Base-by-base conservation (phyloP, 2,113 vertebrate species). In the Motacilla tschutschensis region DNA sequence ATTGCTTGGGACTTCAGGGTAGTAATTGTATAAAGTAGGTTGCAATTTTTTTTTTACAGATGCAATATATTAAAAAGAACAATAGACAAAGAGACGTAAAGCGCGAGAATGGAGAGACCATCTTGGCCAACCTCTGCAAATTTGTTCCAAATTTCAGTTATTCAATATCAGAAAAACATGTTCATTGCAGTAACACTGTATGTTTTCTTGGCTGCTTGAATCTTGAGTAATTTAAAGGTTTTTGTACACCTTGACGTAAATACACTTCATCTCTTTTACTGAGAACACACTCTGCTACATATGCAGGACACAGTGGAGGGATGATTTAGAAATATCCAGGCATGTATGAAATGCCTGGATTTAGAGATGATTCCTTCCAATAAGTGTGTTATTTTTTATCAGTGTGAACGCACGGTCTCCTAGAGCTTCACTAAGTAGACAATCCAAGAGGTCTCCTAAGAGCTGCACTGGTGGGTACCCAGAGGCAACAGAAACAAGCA, bases 11-110 rank as follows among this genome's bases (percentile, higher is more conserved):
- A 88, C 63, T 93, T 88, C 72, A 55, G 74, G 79, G 70, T 63
- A 57, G 88, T 79, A 91, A 87, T 91, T 91, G 92, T 83, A 69
- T 79, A 69, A 91, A 91, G 82, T 75, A 89, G 91, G 75, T 58
- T 93, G 67, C 46, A 53, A 38, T 69, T 76, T 88, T 75, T 77
- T 69, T 69, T 62, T 89, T 79, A 81, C 85, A 79, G 77, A 82
- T 72, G 88, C 58, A 72, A 64, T 57, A 51, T 75, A 84, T 84
- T 91, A 80, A 85, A 76, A 65, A 74, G 83, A 94, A 94, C 86
- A 89, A 81, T 91, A 88, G 87, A 83, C 83, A 91, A 72, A 90
- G 80, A 86, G 80, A 77, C 3, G 0, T 69, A 74, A 31, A 83
- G 67, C 57, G 1, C 1, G 0, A 40, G 75, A 77, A 80, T 48